Percentiles rank a stretch among this genome's conserved stretches.
These are phyloP conservation scores for Branchinecta lindahli DNA, from an alignment of 1,140 invertebrate species.

Conservation along the genomic window DNA sequence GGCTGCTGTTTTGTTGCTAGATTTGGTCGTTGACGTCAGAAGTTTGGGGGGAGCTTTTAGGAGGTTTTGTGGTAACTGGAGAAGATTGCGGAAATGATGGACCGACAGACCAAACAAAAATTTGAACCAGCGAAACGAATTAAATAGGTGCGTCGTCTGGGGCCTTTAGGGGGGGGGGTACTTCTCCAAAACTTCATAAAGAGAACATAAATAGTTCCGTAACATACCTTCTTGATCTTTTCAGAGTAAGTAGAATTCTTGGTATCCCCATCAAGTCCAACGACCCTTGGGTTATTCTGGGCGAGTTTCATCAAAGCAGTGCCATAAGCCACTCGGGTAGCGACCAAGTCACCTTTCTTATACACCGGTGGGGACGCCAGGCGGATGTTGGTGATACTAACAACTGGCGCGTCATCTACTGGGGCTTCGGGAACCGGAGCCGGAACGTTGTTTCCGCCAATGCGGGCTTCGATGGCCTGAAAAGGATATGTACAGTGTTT, in stretches of 20 bases:
- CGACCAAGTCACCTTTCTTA: constrained; percentile 59
- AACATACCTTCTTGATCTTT: constrained; percentile 56
- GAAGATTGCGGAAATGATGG: too few relatives aligned
- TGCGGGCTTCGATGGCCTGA: constrained; percentile 13
- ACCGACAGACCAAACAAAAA: too few relatives aligned
- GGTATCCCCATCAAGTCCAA: constrained; percentile 88
- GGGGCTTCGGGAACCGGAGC: constrained; percentile 12
- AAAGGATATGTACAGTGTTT: not conserved
- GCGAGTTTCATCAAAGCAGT: constrained; percentile 76
- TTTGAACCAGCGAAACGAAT: too few relatives aligned
- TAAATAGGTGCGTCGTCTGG: too few relatives aligned
- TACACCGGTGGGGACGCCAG: constrained; percentile 74
- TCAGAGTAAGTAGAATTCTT: constrained; percentile 97
- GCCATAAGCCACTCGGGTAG: constrained; percentile 88
- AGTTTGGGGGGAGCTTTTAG: too few relatives aligned
- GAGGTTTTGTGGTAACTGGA: too few relatives aligned
- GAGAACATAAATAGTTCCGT: not conserved
- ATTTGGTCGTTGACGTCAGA: too few relatives aligned
- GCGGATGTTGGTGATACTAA: constrained; percentile 56
- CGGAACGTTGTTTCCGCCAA: constrained; percentile 12
- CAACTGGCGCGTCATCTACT: constrained; percentile 47
- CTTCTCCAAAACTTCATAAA: too few relatives aligned
- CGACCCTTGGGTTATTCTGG: constrained; percentile 60
- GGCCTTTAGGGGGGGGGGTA: too few relatives aligned
- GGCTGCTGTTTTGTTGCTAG: too few relatives aligned